Conservation (phyloP, 1,140 invertebrate genomes). For the Drosophila kanapiae region DNA sequence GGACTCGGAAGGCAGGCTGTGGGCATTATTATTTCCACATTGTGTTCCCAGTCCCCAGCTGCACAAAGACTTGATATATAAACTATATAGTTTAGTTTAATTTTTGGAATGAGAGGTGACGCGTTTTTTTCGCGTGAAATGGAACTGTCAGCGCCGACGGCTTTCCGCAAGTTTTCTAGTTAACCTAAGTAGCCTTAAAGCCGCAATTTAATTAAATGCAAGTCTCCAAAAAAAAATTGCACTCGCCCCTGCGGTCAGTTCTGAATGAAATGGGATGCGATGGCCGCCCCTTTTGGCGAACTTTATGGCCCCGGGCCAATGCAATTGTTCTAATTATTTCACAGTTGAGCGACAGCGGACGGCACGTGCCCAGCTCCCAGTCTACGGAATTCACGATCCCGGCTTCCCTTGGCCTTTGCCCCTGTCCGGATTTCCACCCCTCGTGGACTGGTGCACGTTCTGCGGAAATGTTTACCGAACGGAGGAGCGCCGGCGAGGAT, state of each 20-base stretch:
- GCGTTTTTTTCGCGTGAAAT: conserved; percentile 42
- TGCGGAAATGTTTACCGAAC: conserved; percentile 52
- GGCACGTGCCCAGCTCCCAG: conserved; percentile 57
- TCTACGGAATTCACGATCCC: conserved; percentile 25
- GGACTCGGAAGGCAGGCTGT: conserved; percentile 2
- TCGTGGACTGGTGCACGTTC: conserved; percentile 39
- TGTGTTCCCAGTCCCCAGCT: conserved; percentile 5
- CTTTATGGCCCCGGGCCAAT: conserved; percentile 59
- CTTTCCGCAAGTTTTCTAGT: conserved; percentile 66
- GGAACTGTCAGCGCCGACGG: conserved; percentile 22
- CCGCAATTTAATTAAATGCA: conserved; percentile 75
- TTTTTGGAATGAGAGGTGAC: neutral
- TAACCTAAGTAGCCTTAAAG: conserved; percentile 76
- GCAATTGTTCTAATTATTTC: conserved; percentile 77
- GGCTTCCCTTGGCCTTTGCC: conserved; percentile 6
- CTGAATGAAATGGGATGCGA: neutral
- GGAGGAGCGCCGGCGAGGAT: conserved; percentile 40
- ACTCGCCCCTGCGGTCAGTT: conserved; percentile 24
- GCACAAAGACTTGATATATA: conserved; percentile 1
- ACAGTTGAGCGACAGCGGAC: conserved; percentile 45
- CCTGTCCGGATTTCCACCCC: neutral
- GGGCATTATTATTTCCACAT: conserved; percentile 50
- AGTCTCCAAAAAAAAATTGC: conserved; percentile 48
- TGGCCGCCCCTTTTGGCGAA: conserved; percentile 7
- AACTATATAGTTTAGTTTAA: neutral